Percentiles rank a stretch among this genome's conserved stretches.
Evolutionary conservation across 2,888 invertebrate species (phyloP).

Genomic region (Ophraella communa): DNA sequence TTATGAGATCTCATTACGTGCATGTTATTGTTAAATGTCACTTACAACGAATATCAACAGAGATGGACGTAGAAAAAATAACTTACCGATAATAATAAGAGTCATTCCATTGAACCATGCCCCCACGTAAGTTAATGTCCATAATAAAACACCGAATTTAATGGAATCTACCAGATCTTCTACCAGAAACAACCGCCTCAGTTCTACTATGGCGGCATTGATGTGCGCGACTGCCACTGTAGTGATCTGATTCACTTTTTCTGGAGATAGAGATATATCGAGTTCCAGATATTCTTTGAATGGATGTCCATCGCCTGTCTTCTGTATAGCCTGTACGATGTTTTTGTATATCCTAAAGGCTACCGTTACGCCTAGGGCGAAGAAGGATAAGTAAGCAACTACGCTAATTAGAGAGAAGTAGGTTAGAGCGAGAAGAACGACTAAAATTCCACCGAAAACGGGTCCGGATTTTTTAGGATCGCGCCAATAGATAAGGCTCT

Average conservation of each 20-base stretch:
- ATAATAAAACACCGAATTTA: constrained; percentile 93
- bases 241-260: constrained; percentile 69
- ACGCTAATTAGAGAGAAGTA: constrained; percentile 96
- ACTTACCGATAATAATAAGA: constrained; percentile 90
- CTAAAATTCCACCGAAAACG: constrained; percentile 89
- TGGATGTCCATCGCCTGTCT: constrained; percentile 95
- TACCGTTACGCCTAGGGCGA: constrained; percentile 84
- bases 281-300: constrained; percentile 92
- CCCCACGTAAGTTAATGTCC: constrained; percentile 97
- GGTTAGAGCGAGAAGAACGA: constrained; percentile 90
- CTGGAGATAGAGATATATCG: constrained; percentile 87
- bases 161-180: constrained; percentile 96
- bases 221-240: constrained; percentile 83
- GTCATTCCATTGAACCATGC: constrained; percentile 99
- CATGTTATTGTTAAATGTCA: no score
- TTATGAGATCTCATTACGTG: no score
- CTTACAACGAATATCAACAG: no score
- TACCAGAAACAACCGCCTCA: constrained; percentile 93
- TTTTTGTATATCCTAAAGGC: constrained; percentile 96
- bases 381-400: constrained; percentile 88
- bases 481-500: constrained; percentile 97
- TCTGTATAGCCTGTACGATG: constrained; percentile 93
- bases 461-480: constrained; percentile 93
- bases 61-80: no score
- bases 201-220: constrained; percentile 80